Conservation (phyloP, 2,888 invertebrate genomes). For the Erebia epiphron region DNA sequence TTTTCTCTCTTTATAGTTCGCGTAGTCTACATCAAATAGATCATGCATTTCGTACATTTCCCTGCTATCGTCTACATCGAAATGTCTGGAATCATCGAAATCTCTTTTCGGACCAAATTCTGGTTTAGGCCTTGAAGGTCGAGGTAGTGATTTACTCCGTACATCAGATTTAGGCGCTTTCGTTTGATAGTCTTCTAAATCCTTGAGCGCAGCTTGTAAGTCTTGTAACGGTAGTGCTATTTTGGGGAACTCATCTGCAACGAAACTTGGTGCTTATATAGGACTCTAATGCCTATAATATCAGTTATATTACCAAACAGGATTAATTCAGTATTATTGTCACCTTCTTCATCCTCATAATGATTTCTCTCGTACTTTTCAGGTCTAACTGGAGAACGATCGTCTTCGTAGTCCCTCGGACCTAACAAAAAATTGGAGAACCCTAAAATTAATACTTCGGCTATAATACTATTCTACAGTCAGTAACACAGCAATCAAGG, state of each 20-base stretch:
- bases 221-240: slow-evolving; percentile 74
- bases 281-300: too few relatives aligned
- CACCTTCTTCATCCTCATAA: slow-evolving; percentile 63
- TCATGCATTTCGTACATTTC: slow-evolving; percentile 75
- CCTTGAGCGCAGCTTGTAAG: slow-evolving; percentile 70
- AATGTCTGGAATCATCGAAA: slow-evolving; percentile 57
- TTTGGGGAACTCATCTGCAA: slow-evolving; percentile 71
- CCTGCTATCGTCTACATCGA: slow-evolving; percentile 62
- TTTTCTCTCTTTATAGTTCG: slow-evolving; percentile 78
- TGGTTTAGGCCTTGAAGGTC: slow-evolving; percentile 60
- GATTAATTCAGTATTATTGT: not conserved
- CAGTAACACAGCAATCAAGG: too few relatives aligned
- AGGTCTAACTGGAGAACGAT: slow-evolving; percentile 55
- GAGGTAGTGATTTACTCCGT: slow-evolving; percentile 71
- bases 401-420: slow-evolving; percentile 56
- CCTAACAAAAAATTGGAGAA: not conserved
- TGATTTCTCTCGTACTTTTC: slow-evolving; percentile 52
- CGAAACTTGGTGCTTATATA: not conserved
- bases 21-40: slow-evolving; percentile 70
- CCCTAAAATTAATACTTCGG: not conserved
- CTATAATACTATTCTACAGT: too few relatives aligned
- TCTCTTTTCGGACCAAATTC: slow-evolving; percentile 66
- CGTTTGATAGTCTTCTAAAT: slow-evolving; percentile 67
- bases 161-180: slow-evolving; percentile 57
- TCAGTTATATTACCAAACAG: too few relatives aligned